Conservation (phyloP, 2,888 invertebrate genomes). For the Leuctra nigra region DNA sequence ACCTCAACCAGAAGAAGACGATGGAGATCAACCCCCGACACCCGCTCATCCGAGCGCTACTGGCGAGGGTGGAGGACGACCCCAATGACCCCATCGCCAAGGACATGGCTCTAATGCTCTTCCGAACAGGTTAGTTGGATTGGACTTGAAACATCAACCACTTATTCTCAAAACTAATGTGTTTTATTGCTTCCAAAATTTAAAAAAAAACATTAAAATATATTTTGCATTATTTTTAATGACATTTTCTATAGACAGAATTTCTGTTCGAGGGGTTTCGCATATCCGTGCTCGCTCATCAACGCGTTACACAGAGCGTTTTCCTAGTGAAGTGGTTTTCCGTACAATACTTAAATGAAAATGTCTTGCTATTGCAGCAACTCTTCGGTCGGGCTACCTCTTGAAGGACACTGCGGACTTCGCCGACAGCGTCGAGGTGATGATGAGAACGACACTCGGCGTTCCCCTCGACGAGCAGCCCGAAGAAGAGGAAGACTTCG, state of each 20-base stretch:
- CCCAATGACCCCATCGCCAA: constrained; percentile 69
- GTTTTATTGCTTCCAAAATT: too few relatives aligned
- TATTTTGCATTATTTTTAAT: too few relatives aligned
- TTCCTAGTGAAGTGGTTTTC: too few relatives aligned
- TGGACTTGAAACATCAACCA: too few relatives aligned
- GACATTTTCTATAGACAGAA: too few relatives aligned
- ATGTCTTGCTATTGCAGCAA: constrained; percentile 54
- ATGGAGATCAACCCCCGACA: constrained; percentile 97
- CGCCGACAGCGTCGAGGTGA: constrained; percentile 81
- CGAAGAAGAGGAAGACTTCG: constrained; percentile 38
- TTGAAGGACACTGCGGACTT: constrained; percentile 80
- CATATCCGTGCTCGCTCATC: too few relatives aligned
- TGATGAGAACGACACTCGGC: constrained; percentile 77
- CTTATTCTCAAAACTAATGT: too few relatives aligned
- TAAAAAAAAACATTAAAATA: too few relatives aligned
- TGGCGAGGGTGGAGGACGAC: constrained; percentile 73
- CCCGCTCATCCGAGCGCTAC: constrained; percentile 87
- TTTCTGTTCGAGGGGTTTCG: too few relatives aligned
- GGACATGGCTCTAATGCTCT: constrained; percentile 83
- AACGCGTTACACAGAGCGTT: too few relatives aligned
- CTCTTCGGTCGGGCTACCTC: constrained; percentile 90
- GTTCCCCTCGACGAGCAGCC: constrained; percentile 64
- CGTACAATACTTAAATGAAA: constrained; percentile 32
- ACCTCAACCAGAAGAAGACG: constrained; percentile 91
- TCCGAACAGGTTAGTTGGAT: constrained; percentile 54